phyloP scores from a whole-genome alignment of 1,140 invertebrate genomes.

The Scaptomyza montana region DNA sequence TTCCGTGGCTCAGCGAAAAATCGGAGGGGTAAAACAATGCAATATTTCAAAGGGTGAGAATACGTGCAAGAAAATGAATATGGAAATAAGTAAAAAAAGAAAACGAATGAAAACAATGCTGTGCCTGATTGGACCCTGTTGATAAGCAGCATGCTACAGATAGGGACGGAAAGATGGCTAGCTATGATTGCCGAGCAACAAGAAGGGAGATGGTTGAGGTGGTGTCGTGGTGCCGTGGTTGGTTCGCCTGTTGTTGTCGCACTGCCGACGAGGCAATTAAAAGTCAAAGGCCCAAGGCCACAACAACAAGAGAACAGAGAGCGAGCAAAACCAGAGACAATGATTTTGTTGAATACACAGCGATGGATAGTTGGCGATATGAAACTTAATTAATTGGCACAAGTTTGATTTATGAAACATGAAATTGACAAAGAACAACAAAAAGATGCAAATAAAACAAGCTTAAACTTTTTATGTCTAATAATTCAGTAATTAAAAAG shows the following conservation, averaged over 20 bases:
- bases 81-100: slow-evolving; percentile 37
- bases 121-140: slow-evolving; percentile 59
- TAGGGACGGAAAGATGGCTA: slow-evolving; percentile 41
- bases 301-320: neutral
- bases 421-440: neutral
- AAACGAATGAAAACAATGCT: slow-evolving; percentile 62
- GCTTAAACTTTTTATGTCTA: neutral
- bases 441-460: neutral
- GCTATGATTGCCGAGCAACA: slow-evolving; percentile 23
- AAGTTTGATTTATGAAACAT: slow-evolving; percentile 32
- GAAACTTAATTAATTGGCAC: slow-evolving; percentile 67
- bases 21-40: slow-evolving; percentile 21
- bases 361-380: slow-evolving; percentile 66
- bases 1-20: slow-evolving; percentile 34
- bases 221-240: neutral
- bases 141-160: slow-evolving; percentile 60
- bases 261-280: slow-evolving; percentile 41
- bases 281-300: slow-evolving; percentile 27
- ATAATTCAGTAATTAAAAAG: neutral
- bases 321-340: neutral
- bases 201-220: neutral
- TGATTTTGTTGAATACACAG: slow-evolving; percentile 25
- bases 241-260: slow-evolving; percentile 14
- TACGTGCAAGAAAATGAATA: slow-evolving; percentile 32
- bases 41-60: slow-evolving; percentile 14